These are phyloP conservation scores for Cephus nigrinus DNA, from an alignment of 2,888 invertebrate species.

Conservation along the genomic window DNA sequence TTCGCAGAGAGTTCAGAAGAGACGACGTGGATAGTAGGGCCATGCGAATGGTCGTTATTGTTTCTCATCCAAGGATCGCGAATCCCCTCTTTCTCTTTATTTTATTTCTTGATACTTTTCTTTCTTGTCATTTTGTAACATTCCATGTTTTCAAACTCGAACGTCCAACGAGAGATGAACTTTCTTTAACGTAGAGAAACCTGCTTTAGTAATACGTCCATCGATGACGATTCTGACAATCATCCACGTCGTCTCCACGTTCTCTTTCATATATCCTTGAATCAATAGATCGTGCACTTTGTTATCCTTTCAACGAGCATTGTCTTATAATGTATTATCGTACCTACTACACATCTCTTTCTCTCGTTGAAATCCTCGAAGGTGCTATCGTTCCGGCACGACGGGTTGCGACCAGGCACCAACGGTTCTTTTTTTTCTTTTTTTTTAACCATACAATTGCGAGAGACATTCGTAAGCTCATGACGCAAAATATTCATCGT, in stretches of 20 bases:
- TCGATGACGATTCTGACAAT: background rate
- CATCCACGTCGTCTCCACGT: background rate
- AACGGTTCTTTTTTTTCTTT: background rate
- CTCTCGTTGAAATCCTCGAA: background rate
- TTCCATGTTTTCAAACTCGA: constrained; percentile 57
- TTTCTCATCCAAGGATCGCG: background rate
- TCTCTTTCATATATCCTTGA: background rate
- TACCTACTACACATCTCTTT: background rate
- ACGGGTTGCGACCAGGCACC: background rate
- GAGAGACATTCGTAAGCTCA: background rate
- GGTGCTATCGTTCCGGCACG: background rate
- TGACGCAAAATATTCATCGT: background rate
- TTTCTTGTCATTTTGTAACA: constrained; percentile 53
- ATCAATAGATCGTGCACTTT: background rate
- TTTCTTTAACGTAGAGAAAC: constrained; percentile 6
- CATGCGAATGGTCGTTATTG: background rate
- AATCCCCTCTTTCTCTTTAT: constrained; percentile 11
- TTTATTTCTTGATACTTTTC: constrained; percentile 37
- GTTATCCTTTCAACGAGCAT: background rate
- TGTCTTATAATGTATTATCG: background rate
- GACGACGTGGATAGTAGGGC: background rate
- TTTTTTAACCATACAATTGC: background rate
- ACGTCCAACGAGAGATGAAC: constrained; percentile 34
- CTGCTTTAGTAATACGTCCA: background rate
- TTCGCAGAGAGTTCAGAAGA: background rate